These are phyloP conservation scores for Drosophila setifemur DNA, from an alignment of 1,140 invertebrate species.

Conservation along the genomic window DNA sequence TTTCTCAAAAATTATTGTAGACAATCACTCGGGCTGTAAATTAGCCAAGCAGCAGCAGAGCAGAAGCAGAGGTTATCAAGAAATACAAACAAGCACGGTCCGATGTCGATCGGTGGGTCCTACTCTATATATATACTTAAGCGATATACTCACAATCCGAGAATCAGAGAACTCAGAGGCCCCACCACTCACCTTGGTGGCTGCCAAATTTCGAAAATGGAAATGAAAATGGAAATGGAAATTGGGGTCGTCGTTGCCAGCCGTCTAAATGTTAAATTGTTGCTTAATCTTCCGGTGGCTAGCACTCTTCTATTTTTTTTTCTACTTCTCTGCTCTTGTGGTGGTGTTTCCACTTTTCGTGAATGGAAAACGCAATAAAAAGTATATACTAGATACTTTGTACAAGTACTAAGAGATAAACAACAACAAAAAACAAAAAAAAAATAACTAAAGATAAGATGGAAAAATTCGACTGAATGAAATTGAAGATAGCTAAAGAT, in stretches of 20 bases:
- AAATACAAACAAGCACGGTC: conserved; percentile 30
- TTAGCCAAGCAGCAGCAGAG: conserved; percentile 39
- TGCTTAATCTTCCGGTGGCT: conserved; percentile 69
- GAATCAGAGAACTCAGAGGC: background rate
- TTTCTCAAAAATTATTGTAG: conserved; percentile 70
- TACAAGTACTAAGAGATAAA: conserved; percentile 7
- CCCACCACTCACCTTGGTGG: conserved; percentile 51
- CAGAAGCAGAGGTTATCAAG: conserved; percentile 35
- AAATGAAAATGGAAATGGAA: conserved; percentile 63
- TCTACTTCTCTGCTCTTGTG: conserved; percentile 17
- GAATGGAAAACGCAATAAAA: conserved; percentile 64
- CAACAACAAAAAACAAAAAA: no score
- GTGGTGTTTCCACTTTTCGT: conserved; percentile 34
- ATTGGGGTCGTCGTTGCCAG: conserved; percentile 59
- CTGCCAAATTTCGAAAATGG: conserved; percentile 64
- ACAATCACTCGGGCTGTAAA: conserved; percentile 61
- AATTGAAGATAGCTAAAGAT: background rate
- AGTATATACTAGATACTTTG: conserved; percentile 22
- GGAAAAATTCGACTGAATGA: conserved; percentile 30
- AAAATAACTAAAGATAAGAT: conserved; percentile 27
- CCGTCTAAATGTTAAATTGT: conserved; percentile 59
- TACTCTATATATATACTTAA: background rate
- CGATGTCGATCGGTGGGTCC: conserved; percentile 14
- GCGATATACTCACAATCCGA: conserved; percentile 7
- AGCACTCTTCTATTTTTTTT: conserved; percentile 24